A percentile compares a stretch with the other conserved stretches of the same genome.
Conservation (phyloP, 2,113 vertebrate genomes). For the Cavia aperea region DNA sequence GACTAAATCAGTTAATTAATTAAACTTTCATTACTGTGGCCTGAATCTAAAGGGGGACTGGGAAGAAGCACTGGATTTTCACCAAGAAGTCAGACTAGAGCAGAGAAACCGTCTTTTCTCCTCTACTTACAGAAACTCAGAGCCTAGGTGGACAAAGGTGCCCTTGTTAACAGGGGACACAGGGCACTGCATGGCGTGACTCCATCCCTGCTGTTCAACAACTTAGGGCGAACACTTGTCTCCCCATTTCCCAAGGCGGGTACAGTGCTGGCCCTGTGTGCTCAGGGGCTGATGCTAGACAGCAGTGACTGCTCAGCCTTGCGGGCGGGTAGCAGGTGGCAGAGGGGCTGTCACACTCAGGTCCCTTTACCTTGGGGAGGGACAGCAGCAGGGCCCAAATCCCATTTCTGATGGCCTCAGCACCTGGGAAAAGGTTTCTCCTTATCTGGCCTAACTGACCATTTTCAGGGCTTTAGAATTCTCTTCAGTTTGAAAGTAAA, state of each 20-base stretch:
- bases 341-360: not conserved
- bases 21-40: not conserved
- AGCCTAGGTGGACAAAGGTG: fast-evolving
- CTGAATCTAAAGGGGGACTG: not conserved
- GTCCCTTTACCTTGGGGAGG: too few species aligned
- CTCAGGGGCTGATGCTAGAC: fast-evolving
- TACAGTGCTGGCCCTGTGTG: not conserved
- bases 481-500: conserved; percentile 3
- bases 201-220: not conserved
- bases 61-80: not conserved
- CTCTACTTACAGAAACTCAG: not conserved
- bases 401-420: not conserved
- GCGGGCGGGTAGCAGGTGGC: not conserved
- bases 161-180: too few species aligned
- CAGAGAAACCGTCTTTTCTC: not conserved
- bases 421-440: not conserved
- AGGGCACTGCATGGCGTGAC: fast-evolving
- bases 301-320: not conserved
- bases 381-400: not conserved
- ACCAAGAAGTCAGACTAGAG: not conserved
- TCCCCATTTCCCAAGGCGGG: not conserved
- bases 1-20: not conserved
- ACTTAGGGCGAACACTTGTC: fast-evolving
- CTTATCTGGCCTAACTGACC: conserved; percentile 51
- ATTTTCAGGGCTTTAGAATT: conserved; percentile 12